Base-by-base conservation (phyloP, 2,888 invertebrate species). In the Sussaba pulchella region DNA sequence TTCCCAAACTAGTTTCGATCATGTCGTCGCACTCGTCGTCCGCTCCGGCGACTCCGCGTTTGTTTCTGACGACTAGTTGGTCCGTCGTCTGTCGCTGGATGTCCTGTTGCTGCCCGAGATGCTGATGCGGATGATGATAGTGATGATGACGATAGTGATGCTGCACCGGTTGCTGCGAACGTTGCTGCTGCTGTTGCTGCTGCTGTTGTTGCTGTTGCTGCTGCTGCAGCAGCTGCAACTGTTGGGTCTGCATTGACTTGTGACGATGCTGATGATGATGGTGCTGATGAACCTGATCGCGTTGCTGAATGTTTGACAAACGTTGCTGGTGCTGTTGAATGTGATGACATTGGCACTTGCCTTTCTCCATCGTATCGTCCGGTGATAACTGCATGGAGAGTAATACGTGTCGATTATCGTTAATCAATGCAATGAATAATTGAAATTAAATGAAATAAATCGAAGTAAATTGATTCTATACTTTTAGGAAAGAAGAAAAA, bases 331-430 rank as follows among this genome's bases (percentile, higher is more conserved):
- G 78, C 72, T 88, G 87, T 79, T 91, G 90, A 64, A 90, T 88
- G 69, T 87, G 87, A 83, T 92, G 92, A 82, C 92, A 92, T 82
- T 91, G 92, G 81, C 92, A 92, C 74, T 92, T 91, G 70, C 77
- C 59, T 82, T 88, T 84, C 87, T 89, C 67, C 85, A 82, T 59
- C 83, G 85, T 67, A 83, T 81, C 63, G 83, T 50, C 47, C 0
- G 19, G 54, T 36, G 87, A 80, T 24, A 85, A 85, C 89, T 89
- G 84, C 26, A n/a, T 64, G 10, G 14, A 66, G 41, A 39, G 52
- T 21, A 31, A 54, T 63, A 69, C 39, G 26, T 54, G 21, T 67
- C 31, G 17, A 47, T 21, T 19, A 26, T 59, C 57, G 36, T 10
- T n/a, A 43, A 43, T 43, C 10, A 43, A 8, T 12, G 10, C 12